Percentiles rank a stretch among this genome's conserved stretches.
Conservation (phyloP, 2,888 invertebrate genomes). For the Agrochola macilenta region DNA sequence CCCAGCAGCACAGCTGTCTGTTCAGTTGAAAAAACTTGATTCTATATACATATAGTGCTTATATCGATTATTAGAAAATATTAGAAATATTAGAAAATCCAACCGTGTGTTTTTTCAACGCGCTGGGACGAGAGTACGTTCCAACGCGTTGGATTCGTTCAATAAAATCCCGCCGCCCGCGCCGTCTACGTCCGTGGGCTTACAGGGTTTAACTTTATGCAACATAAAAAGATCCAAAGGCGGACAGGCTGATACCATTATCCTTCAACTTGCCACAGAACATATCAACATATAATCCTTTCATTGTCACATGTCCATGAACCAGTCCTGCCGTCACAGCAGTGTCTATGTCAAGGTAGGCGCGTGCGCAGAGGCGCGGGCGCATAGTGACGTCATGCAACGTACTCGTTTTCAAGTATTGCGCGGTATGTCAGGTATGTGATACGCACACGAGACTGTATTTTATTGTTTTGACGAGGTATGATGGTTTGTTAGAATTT, state of each 20-base stretch:
- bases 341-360: slow-evolving; percentile 66
- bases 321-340: slow-evolving; percentile 34
- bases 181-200: too few species aligned
- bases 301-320: slow-evolving; percentile 53
- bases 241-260: not conserved
- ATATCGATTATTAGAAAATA: too few species aligned
- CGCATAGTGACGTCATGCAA: slow-evolving; percentile 38
- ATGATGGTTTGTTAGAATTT: not conserved
- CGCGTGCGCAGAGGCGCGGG: slow-evolving; percentile 40
- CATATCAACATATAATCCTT: slow-evolving; percentile 3
- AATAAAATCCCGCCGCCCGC: too few species aligned
- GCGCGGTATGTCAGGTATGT: slow-evolving; percentile 21
- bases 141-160: too few species aligned
- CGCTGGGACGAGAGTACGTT: too few species aligned
- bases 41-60: too few species aligned
- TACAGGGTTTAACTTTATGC: too few species aligned
- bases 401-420: slow-evolving; percentile 35
- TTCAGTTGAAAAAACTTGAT: too few species aligned
- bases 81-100: too few species aligned
- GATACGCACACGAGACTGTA: slow-evolving; percentile 1
- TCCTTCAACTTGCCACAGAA: slow-evolving; percentile 13
- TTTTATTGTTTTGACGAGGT: slow-evolving; percentile 3
- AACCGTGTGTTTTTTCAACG: too few species aligned
- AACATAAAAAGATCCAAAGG: not conserved
- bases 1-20: too few species aligned